Evolutionary conservation across 1,140 invertebrate species (phyloP), one percentile per base, ranked within the genome.

Genomic region (Bombus vancouverensis): DNA sequence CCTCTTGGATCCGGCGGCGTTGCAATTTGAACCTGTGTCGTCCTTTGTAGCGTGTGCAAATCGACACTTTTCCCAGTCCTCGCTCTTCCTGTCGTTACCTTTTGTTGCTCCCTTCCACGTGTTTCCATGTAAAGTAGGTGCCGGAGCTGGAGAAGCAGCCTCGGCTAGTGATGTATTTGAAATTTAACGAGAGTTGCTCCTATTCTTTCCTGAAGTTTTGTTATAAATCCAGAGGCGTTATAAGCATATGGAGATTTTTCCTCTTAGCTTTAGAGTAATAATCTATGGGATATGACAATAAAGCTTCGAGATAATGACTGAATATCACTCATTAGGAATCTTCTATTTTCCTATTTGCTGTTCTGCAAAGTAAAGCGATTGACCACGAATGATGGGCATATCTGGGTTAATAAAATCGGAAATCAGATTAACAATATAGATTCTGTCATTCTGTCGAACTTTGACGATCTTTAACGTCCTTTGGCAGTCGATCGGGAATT

Each of bases 1-100:
- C 28, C n/a, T 22, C 57, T 42, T 42, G 28, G 37, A 42, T 71
- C 65, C 57, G 25, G 47, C 47, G 32, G 39, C 34, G 32, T 37
- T 83, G 72, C 59, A 83, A 83, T 76, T 32, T n/a, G 57, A 74
- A 39, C 15, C 44, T 18, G 53, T 12, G 37, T 62, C 25, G 71
- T 9, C 73, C 74, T 83, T 83, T 77, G 74, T 70, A 53, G 5
- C 32, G 39, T 12, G 44, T 47, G 71, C 39, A 70, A 83, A 70
- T 77, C 81, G 74, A 77, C 32, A 65, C 73, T 28, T 22, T 62
- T 53, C 44, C 2, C 42, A 25, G 0, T 28, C 15, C 28, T 47
- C 47, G 62, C 3, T 22, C 59, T 68, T 8, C 13, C 44, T 57
- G 28, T 57, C 65, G 81, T 83, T 53, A 53, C 5, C 74, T 77